Evolutionary conservation across 2,113 vertebrate species (phyloP).

Genomic region (Anoplopoma fimbria): DNA sequence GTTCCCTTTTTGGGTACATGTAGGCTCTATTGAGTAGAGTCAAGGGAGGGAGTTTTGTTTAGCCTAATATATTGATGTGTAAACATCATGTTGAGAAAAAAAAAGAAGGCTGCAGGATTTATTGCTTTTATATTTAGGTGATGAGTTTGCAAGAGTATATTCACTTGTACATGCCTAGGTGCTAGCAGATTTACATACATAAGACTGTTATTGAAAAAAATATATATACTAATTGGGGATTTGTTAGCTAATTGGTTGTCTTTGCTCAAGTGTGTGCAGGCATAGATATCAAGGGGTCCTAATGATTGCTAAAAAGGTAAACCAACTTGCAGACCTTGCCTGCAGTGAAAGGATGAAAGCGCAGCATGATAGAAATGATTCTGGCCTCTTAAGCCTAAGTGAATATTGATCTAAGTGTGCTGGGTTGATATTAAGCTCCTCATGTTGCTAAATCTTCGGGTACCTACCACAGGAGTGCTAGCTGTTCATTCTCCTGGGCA

Average conservation of each 20-base stretch:
- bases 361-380: conserved; percentile 69
- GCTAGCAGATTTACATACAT: neutral
- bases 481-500: conserved; percentile 41
- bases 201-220: conserved; percentile 2
- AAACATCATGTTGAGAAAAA: conserved; percentile 19
- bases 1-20: neutral
- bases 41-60: neutral
- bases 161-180: neutral
- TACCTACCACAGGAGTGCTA: conserved; percentile 40
- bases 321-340: conserved; percentile 45
- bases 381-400: conserved; percentile 73
- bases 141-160: neutral
- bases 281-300: conserved; percentile 67
- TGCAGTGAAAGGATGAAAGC: conserved; percentile 68
- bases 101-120: neutral
- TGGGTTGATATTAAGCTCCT: conserved; percentile 70
- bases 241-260: conserved; percentile 55
- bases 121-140: neutral
- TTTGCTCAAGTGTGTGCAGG: conserved; percentile 59
- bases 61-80: conserved; percentile 5
- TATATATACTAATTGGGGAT: conserved; percentile 21
- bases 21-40: neutral
- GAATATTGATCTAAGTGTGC: conserved; percentile 79
- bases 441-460: conserved; percentile 59
- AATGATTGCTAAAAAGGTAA: conserved; percentile 57